Evolutionary conservation across 2,888 invertebrate genomes (phyloP).

Genomic region (Cosmia pyralina): DNA sequence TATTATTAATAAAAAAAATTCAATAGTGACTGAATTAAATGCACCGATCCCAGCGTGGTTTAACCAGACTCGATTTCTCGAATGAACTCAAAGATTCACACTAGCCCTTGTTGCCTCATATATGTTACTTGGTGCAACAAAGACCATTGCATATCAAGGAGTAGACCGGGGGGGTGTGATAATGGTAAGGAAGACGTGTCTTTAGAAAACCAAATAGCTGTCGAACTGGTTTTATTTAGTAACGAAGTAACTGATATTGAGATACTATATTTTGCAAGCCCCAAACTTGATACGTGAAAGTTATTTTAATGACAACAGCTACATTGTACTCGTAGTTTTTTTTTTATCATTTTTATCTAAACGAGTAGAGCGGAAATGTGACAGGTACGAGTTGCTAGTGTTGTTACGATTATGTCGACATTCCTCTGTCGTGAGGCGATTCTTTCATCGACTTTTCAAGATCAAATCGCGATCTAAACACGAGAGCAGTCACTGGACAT

Average conservation of each 20-base stretch:
- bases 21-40: neutral
- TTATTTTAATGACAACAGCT: slow-evolving; percentile 35
- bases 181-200: no score
- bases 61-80: no score
- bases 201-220: neutral
- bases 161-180: no score
- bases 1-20: neutral
- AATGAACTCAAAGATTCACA: no score
- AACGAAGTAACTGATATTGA: slow-evolving; percentile 5
- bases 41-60: no score
- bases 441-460: slow-evolving; percentile 66
- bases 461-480: slow-evolving; percentile 67
- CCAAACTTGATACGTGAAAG: slow-evolving; percentile 46
- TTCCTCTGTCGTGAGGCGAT: slow-evolving; percentile 43
- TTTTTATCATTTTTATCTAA: slow-evolving; percentile 46
- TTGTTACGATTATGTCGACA: slow-evolving; percentile 36
- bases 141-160: no score
- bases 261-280: slow-evolving; percentile 11
- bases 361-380: slow-evolving; percentile 8
- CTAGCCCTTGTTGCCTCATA: no score
- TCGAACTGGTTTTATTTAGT: slow-evolving; percentile 6
- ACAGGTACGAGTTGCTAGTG: slow-evolving; percentile 14
- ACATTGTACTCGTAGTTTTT: slow-evolving; percentile 43
- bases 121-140: no score
- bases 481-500: slow-evolving; percentile 59